Base-by-base conservation (phyloP, 2,888 invertebrate species). In the Cynaeus angustus region DNA sequence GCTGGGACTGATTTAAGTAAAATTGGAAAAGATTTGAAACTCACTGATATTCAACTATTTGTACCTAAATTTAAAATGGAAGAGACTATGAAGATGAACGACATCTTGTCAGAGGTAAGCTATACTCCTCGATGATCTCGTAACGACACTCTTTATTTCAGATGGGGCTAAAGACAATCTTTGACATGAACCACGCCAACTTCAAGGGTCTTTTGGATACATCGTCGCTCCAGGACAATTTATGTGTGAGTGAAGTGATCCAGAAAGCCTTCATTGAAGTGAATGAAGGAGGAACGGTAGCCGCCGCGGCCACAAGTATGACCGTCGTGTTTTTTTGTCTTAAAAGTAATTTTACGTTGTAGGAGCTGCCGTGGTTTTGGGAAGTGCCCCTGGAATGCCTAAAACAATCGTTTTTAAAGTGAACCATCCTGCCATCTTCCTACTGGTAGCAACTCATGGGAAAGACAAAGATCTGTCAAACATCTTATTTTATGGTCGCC, bases 201-300 rank as follows among this genome's bases (percentile, higher is more conserved):
- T 89, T 94, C 74, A 87, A 86, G 10, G 90, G 90, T 21, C 83
- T 94, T n/a, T 81, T 91, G 45, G 85, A 88, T 50, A 61, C 38
- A 1, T 59, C 21, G 7, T 21, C 9, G 6, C 16, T 38, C 0
- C 12, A 82, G 0, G 85, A 86, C 55, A 78, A 81, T 0, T 80
- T 95, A 13, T 84, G 78, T 61, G 91, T 95, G 1, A 89, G 89
- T 28, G 90, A 92, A 79, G 91, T 92, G 1, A 82, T 94, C 0
- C 95, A 96, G 80, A 95, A 95, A 81, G 92, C 94, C 0, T 93
- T 91, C 78, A 91, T 96, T 75, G 92, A 93, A 78, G 92, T 95
- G 0, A 92, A 94, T 81, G 95, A 96, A 81, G 92, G 94, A 79
- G 95, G 95, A 0, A 92, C 93, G 0, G 94, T 94, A 79, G 92